phyloP scores from a whole-genome alignment of 2,888 invertebrate genomes.

The Watsonalla binaria region DNA sequence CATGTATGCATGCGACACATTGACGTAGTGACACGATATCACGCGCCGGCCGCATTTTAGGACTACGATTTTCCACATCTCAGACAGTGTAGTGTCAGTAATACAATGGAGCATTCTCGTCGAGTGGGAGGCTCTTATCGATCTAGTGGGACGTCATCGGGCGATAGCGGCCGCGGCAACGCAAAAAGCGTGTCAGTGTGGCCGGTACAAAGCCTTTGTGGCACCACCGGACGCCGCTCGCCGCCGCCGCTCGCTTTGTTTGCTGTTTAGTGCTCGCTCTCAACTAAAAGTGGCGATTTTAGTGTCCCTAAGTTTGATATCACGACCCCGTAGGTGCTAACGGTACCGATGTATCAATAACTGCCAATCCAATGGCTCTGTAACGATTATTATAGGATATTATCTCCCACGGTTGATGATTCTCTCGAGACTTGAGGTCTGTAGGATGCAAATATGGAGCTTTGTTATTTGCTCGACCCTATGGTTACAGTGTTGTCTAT shows the following conservation, averaged over 20 bases:
- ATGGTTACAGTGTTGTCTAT: too few relatives aligned
- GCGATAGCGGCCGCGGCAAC: constrained; percentile 69
- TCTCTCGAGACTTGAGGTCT: constrained; percentile 4
- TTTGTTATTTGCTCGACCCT: background rate
- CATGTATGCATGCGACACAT: constrained; percentile 12
- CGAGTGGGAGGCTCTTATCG: constrained; percentile 75
- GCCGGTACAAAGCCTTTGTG: constrained; percentile 73
- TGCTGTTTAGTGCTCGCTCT: constrained; percentile 66
- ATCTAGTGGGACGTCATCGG: constrained; percentile 76
- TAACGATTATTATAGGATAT: constrained; percentile 22
- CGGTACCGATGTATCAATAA: constrained; percentile 17
- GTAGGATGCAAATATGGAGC: background rate
- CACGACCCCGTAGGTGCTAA: constrained; percentile 38
- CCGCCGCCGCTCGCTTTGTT: constrained; percentile 66
- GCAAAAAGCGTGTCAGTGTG: constrained; percentile 77
- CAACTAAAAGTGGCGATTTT: constrained; percentile 68
- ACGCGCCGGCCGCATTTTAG: constrained; percentile 51
- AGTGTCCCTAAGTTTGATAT: constrained; percentile 49
- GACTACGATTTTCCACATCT: constrained; percentile 72
- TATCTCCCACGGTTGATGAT: constrained; percentile 8
- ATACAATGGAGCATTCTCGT: constrained; percentile 73
- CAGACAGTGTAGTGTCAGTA: constrained; percentile 70
- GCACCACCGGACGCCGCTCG: constrained; percentile 69
- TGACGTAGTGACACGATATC: constrained; percentile 39
- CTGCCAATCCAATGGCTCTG: constrained; percentile 10